These are phyloP conservation scores for Stenopsyche tienmushanensis DNA, from an alignment of 1,140 invertebrate species.

Conservation along the genomic window DNA sequence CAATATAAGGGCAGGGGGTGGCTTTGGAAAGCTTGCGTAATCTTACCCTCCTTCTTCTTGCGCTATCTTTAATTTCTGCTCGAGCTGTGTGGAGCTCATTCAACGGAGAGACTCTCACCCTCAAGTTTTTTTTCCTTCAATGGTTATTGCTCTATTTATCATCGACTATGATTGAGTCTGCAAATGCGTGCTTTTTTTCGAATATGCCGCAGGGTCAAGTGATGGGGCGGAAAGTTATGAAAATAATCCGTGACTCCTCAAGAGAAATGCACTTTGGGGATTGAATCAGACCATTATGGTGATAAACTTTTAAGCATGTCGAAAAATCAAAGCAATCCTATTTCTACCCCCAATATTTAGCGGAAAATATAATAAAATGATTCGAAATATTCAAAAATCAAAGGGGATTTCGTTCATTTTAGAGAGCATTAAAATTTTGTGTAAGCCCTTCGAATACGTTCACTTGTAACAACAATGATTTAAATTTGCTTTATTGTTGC, in stretches of 20 bases:
- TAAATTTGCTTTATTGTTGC: too few relatives aligned
- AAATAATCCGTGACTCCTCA: slow-evolving; percentile 19
- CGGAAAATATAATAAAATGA: too few relatives aligned
- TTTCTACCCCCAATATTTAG: too few relatives aligned
- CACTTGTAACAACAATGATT: too few relatives aligned
- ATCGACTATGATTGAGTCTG: slow-evolving; percentile 33
- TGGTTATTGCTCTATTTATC: slow-evolving; percentile 38
- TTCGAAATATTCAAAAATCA: too few relatives aligned
- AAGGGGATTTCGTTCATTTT: too few relatives aligned
- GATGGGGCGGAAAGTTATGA: slow-evolving; percentile 34
- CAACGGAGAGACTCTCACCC: slow-evolving; percentile 1
- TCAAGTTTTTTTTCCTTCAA: slow-evolving; percentile 18
- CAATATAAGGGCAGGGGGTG: slow-evolving; percentile 29
- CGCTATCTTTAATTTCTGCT: slow-evolving; percentile 41
- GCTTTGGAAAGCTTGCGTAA: slow-evolving; percentile 15
- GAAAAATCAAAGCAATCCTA: too few relatives aligned
- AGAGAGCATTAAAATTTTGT: too few relatives aligned
- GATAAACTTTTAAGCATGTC: too few relatives aligned
- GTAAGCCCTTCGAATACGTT: too few relatives aligned
- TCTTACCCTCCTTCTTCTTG: slow-evolving; percentile 27
- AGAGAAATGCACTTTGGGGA: too few relatives aligned
- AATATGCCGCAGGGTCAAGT: slow-evolving; percentile 19
- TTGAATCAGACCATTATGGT: too few relatives aligned
- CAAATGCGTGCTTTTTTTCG: slow-evolving; percentile 23
- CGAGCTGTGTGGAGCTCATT: slow-evolving; percentile 20